Evolutionary conservation across 2,888 invertebrate species (phyloP).

Genomic region (Panzeria rudis): DNA sequence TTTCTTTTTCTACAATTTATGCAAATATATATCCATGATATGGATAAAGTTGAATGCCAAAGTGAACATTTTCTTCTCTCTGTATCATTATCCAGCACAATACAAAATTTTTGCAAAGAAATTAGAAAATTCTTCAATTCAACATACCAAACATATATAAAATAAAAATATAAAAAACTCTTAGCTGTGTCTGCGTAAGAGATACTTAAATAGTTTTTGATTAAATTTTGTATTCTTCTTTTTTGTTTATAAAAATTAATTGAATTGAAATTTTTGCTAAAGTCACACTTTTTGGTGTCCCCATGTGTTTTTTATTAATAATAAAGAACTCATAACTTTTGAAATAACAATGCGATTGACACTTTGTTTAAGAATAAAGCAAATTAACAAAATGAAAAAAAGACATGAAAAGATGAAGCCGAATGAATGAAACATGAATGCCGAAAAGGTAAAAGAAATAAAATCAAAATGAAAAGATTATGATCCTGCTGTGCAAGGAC

Average conservation of each 20-base stretch:
- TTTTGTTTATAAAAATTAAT: slow-evolving; percentile 37
- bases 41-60: slow-evolving; percentile 57
- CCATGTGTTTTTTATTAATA: slow-evolving; percentile 46
- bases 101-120: slow-evolving; percentile 11
- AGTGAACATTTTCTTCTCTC: slow-evolving; percentile 15
- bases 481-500: slow-evolving; percentile 77
- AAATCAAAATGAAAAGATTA: slow-evolving; percentile 64
- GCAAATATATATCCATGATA: slow-evolving; percentile 67
- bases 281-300: slow-evolving; percentile 37
- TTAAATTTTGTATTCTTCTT: slow-evolving; percentile 42
- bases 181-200: slow-evolving; percentile 35
- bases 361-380: slow-evolving; percentile 41
- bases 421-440: slow-evolving; percentile 25
- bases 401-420: slow-evolving; percentile 32
- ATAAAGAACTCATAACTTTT: slow-evolving; percentile 63
- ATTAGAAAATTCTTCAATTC: slow-evolving; percentile 32
- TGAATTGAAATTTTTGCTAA: slow-evolving; percentile 42
- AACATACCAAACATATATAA: slow-evolving; percentile 15
- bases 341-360: slow-evolving; percentile 66
- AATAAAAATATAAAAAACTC: background rate
- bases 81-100: background rate
- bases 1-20: slow-evolving; percentile 60
- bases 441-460: slow-evolving; percentile 40
- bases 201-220: slow-evolving; percentile 53
- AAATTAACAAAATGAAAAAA: slow-evolving; percentile 37